Evolutionary conservation across 2,113 vertebrate genomes (phyloP), one percentile per base, ranked within the genome.

Genomic region (Toxotes jaculatrix): DNA sequence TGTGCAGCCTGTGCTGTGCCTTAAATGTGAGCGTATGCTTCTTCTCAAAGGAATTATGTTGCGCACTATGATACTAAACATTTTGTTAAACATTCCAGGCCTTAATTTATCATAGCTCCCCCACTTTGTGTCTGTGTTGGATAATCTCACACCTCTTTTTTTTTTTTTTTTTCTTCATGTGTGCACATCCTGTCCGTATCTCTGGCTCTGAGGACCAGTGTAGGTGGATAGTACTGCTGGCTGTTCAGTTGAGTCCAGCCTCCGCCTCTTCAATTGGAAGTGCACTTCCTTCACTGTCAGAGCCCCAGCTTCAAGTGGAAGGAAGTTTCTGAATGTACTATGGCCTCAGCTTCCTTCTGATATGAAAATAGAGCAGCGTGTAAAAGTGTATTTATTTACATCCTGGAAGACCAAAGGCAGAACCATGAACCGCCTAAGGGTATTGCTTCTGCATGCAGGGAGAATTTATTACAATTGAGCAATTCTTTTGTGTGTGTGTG

Each of bases 331-430:
- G 67, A 72, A 66, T 74, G 2, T 60, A 74, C 70, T 43, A 5
- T 80, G 49, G 38, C 38, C n/a, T 66, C 31, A 38, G 12, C 42
- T 86, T 53, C 42, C 55, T 65, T 7, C 67, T 62, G 68, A 82
- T 73, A 59, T 86, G 53, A 83, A 74, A 83, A 84, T 43, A 17
- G 53, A 79, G 81, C 19, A 82, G 43, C 61, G 62, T 42, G 40
- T 77, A 38, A 79, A 82, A 85, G 63, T 62, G 47, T 57, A 80
- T 89, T 72, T 80, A 83, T 85, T 87, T 74, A 74, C 74, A 82
- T 84, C 69, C 49, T 64, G 21, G 60, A 69, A 74, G 43, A 77
- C 79, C 66, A 87, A 69, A 88, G 74, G 71, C 84, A 51, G n/a
- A 76, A 42, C 55, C 60, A 60, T 76, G 70, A 87, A 74, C 79